Percentiles rank a stretch among this genome's conserved stretches.
Evolutionary conservation across 2,888 invertebrate genomes (phyloP).

Genomic region (Andrena chrysosceles): DNA sequence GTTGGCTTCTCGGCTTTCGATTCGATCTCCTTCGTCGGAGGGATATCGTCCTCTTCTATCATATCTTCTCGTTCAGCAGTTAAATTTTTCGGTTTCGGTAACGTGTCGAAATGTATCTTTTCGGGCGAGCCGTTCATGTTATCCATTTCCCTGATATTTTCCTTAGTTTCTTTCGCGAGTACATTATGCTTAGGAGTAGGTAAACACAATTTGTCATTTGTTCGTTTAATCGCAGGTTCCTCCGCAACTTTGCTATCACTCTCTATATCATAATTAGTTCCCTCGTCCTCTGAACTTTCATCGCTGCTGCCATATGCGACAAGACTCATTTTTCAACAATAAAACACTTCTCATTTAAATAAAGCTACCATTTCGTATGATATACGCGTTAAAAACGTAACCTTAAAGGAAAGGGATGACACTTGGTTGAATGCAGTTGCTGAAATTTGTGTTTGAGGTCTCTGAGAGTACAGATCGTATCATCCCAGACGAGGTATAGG

Average conservation of each 20-base stretch:
- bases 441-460: not conserved
- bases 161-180: not conserved
- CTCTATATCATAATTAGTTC: constrained; percentile 44
- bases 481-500: too few relatives aligned
- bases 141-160: constrained; percentile 3
- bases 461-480: not conserved
- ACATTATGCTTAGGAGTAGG: constrained; percentile 78
- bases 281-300: constrained; percentile 80
- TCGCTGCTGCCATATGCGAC: constrained; percentile 82
- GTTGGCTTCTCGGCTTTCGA: constrained; percentile 64
- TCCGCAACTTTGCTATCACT: not conserved
- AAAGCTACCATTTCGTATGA: not conserved
- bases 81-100: constrained; percentile 86
- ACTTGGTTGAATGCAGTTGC: not conserved
- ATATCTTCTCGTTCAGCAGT: constrained; percentile 62
- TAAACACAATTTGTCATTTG: constrained; percentile 52
- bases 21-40: constrained; percentile 77
- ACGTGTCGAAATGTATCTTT: constrained; percentile 75
- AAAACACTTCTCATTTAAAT: constrained; percentile 15
- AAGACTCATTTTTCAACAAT: constrained; percentile 77
- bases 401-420: constrained; percentile 12
- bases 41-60: constrained; percentile 87
- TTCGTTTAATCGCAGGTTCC: constrained; percentile 4
- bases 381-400: constrained; percentile 12
- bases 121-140: constrained; percentile 4